Base-by-base conservation (phyloP, 2,888 invertebrate species). In the Siphlonurus alternatus region DNA sequence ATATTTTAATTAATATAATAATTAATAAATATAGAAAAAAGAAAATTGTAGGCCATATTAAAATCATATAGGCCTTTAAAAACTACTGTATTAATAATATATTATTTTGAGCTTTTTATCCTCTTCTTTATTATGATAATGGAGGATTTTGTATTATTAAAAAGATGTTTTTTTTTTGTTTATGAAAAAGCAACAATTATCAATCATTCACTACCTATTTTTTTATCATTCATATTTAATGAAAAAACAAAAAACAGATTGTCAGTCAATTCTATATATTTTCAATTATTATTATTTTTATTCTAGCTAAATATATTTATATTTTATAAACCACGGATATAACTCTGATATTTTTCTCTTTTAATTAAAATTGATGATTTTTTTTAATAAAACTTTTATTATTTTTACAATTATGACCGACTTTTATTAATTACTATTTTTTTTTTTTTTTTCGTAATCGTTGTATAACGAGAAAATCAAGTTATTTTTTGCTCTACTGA, bases 251-350 rank as follows among this genome's bases (percentile, higher is more conserved):
- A 38, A 20, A 56, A 10, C 7, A 22, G 56, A 56, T 56, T 56
- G 56, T 56, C 56, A 56, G 56, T 56, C 56, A 56, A 56, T 56
- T 56, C 56, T 56, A 56, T 56, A 20, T 56, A 18, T 56, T 22
- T 18, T 38, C 5, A 10, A 38, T 38, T 38, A 10, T 38, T 10
- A 38, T 10, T 38, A 38, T 38, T 38, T 10, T 38, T 38, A 5
- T 38, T 10, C 15, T 38, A 38, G 7, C 38, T 38, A 38, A 38
- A 38, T 38, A 38, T 38, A 38, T 38, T 10, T 38, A 10, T 38
- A 38, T 38, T 38, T 38, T 38, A 10, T 38, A 10, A 38, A 38
- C 38, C 38, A 38, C 15, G 38, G 38, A 15, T 38, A n/a, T n/a
- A 38, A 38, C 38, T 38, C 15, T 38, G 38, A 38, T 38, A 38